These are phyloP conservation scores for Thalassoma bifasciatum DNA, from an alignment of 2,113 vertebrate species.

Conservation along the genomic window DNA sequence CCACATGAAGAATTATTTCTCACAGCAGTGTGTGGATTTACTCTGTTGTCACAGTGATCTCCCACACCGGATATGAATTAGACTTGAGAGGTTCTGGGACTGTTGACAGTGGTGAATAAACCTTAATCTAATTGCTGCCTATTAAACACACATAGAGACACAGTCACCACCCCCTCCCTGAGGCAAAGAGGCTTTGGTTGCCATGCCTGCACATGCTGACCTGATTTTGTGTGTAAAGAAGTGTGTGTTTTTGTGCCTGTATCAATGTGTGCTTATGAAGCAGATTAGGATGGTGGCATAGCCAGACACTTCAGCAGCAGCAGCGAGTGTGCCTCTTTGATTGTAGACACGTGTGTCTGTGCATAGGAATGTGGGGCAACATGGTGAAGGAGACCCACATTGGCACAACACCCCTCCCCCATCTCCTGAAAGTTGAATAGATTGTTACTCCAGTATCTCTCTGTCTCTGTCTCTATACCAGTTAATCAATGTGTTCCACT, in stretches of 20 bases:
- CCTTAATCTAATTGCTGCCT: slow-evolving; percentile 48
- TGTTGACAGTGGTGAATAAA: slow-evolving; percentile 26
- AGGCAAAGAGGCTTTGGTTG: slow-evolving; percentile 70
- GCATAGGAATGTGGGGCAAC: slow-evolving; percentile 65
- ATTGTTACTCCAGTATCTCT: slow-evolving; percentile 39
- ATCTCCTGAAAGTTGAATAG: slow-evolving; percentile 30
- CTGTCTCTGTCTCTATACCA: slow-evolving; percentile 34
- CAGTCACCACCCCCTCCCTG: slow-evolving; percentile 44
- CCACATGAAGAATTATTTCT: slow-evolving; percentile 36
- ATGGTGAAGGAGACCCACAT: slow-evolving; percentile 40
- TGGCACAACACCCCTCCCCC: slow-evolving; percentile 29
- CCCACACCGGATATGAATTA: slow-evolving; percentile 50
- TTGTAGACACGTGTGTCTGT: slow-evolving; percentile 47
- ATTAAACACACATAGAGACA: slow-evolving; percentile 43
- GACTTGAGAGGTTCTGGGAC: slow-evolving; percentile 36
- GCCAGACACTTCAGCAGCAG: slow-evolving; percentile 36
- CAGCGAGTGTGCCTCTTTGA: slow-evolving; percentile 44
- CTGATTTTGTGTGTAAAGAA: slow-evolving; percentile 68
- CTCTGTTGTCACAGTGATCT: neutral
- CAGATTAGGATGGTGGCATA: slow-evolving; percentile 63
- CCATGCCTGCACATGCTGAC: slow-evolving; percentile 66
- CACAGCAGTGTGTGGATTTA: slow-evolving; percentile 15
- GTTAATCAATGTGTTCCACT: slow-evolving; percentile 24
- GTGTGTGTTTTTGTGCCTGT: slow-evolving; percentile 47
- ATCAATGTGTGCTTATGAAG: slow-evolving; percentile 58